These are phyloP conservation scores for Chitala chitala DNA, from an alignment of 2,113 vertebrate genomes.

Conservation along the genomic window DNA sequence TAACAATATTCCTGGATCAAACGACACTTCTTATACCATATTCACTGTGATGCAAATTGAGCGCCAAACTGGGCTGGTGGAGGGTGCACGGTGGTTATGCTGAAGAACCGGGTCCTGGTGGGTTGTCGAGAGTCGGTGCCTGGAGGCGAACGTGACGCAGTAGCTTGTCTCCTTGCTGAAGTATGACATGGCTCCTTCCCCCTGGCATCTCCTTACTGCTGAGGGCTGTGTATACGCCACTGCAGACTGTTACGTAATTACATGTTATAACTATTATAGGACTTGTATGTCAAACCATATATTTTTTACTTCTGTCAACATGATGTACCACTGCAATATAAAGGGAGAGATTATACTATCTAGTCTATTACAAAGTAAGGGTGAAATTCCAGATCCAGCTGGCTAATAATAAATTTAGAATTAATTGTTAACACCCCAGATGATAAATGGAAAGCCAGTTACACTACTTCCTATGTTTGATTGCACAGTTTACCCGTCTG, in stretches of 20 bases:
- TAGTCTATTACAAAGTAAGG: background rate
- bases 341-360: background rate
- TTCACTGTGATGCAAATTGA: slow-evolving; percentile 54
- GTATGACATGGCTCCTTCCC: slow-evolving; percentile 35
- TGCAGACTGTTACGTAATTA: slow-evolving; percentile 62
- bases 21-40: slow-evolving; percentile 39
- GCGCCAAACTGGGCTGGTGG: slow-evolving; percentile 15
- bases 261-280: slow-evolving; percentile 52
- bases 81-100: slow-evolving; percentile 9
- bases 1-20: slow-evolving; percentile 29
- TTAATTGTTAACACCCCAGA: background rate
- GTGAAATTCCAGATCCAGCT: background rate
- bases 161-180: slow-evolving; percentile 47
- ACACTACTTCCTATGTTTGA: background rate
- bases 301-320: background rate
- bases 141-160: slow-evolving; percentile 6
- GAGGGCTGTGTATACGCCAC: slow-evolving; percentile 53
- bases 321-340: background rate
- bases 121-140: slow-evolving; percentile 28
- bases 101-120: slow-evolving; percentile 33
- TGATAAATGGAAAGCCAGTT: background rate
- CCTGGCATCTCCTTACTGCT: slow-evolving; percentile 28
- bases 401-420: background rate
- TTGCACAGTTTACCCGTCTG: slow-evolving; percentile 18
- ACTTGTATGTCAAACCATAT: slow-evolving; percentile 33